Percentiles rank a stretch among this genome's conserved stretches.
phyloP scores from a whole-genome alignment of 2,797 vertebrate genomes.

The Jordanella pulchra region DNA sequence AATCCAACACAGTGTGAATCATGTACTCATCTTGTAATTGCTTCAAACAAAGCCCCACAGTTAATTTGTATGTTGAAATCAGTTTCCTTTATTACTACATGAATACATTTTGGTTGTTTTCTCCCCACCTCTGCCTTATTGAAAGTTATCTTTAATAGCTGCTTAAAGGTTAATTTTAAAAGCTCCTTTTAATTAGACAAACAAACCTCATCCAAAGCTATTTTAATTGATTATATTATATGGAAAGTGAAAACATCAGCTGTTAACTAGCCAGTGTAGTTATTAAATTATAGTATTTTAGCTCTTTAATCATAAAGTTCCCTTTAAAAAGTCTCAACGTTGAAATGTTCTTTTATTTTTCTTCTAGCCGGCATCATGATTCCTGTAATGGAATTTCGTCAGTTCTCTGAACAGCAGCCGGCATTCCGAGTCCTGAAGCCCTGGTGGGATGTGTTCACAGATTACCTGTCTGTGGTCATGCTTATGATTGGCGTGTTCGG shows the following conservation, averaged over 20 bases:
- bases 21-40: too few relatives aligned
- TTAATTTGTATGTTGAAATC: too few relatives aligned
- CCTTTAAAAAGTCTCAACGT: neutral
- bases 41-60: too few relatives aligned
- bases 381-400: constrained; percentile 97
- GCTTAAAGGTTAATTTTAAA: neutral
- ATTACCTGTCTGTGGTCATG: constrained; percentile 97
- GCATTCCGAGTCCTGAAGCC: constrained; percentile 97
- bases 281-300: constrained; percentile 5
- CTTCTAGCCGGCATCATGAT: constrained; percentile 89
- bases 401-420: constrained; percentile 97
- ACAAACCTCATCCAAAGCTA: neutral
- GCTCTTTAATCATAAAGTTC: neutral
- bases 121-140: too few relatives aligned
- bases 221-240: neutral
- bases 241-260: neutral
- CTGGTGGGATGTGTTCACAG: constrained; percentile 99
- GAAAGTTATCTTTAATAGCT: neutral
- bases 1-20: too few relatives aligned
- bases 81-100: too few relatives aligned
- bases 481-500: constrained; percentile 98
- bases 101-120: too few relatives aligned
- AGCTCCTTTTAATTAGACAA: neutral
- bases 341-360: constrained; percentile 4
- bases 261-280: neutral